phyloP scores from a whole-genome alignment of 2,888 invertebrate species.

The Stenodera caucasica region DNA sequence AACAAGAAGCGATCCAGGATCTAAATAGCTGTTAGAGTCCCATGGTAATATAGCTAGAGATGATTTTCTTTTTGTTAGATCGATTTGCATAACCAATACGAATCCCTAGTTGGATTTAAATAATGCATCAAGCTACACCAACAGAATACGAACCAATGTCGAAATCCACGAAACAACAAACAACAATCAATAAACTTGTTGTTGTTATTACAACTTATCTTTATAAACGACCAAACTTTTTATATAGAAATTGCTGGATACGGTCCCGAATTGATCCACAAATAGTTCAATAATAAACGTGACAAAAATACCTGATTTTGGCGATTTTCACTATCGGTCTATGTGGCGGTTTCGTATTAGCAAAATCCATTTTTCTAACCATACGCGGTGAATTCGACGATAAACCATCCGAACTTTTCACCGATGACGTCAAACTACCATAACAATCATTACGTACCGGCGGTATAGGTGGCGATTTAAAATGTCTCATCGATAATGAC shows the following conservation, averaged over 20 bases:
- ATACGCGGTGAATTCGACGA: constrained; percentile 35
- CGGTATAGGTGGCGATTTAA: not conserved
- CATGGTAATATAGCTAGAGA: not conserved
- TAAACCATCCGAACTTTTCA: constrained; percentile 51
- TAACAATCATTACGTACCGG: constrained; percentile 6
- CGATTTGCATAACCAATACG: constrained; percentile 34
- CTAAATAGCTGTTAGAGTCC: constrained; percentile 3
- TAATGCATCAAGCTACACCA: constrained; percentile 42
- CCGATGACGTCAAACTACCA: constrained; percentile 45
- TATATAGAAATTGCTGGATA: constrained; percentile 36
- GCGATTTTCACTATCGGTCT: constrained; percentile 52
- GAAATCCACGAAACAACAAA: constrained; percentile 17
- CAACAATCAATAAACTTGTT: constrained; percentile 42
- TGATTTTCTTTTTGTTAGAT: not conserved
- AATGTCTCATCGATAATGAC: not conserved
- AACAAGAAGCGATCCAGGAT: constrained; percentile 6
- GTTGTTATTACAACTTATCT: constrained; percentile 40
- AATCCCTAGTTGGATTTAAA: constrained; percentile 32
- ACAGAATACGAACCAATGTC: constrained; percentile 37
- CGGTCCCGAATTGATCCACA: constrained; percentile 41
- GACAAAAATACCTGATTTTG: constrained; percentile 51
- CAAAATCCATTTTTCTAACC: constrained; percentile 32
- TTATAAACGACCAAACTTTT: constrained; percentile 23
- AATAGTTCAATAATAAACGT: constrained; percentile 47
- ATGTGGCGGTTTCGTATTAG: constrained; percentile 47